Percentiles rank a stretch among this genome's conserved stretches.
phyloP scores from a whole-genome alignment of 1,140 invertebrate genomes.

The Heliconius hewitsoni region DNA sequence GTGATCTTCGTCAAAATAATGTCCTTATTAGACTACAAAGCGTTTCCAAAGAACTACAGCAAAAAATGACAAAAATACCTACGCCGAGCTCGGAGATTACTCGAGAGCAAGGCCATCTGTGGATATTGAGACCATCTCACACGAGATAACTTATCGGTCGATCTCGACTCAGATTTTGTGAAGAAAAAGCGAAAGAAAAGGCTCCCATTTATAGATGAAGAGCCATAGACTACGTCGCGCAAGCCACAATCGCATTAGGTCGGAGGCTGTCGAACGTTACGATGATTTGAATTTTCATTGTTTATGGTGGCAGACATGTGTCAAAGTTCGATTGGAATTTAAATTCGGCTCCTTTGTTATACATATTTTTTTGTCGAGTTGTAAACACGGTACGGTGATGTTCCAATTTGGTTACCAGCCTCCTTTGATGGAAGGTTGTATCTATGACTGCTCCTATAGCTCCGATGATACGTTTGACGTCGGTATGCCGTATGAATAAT shows the following conservation, averaged over 20 bases:
- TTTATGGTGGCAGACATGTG: slow-evolving; percentile 81
- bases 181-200: slow-evolving; percentile 79
- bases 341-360: slow-evolving; percentile 81
- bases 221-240: slow-evolving; percentile 66
- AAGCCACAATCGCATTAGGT: slow-evolving; percentile 77
- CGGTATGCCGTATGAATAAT: slow-evolving; percentile 75
- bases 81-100: slow-evolving; percentile 68
- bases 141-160: slow-evolving; percentile 75
- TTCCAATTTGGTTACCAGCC: slow-evolving; percentile 76
- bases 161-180: slow-evolving; percentile 78
- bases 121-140: slow-evolving; percentile 80
- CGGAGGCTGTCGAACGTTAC: slow-evolving; percentile 66
- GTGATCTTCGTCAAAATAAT: slow-evolving; percentile 78
- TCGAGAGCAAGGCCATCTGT: slow-evolving; percentile 77
- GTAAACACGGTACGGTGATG: slow-evolving; percentile 78
- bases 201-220: slow-evolving; percentile 78
- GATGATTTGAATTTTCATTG: slow-evolving; percentile 81
- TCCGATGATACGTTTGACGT: slow-evolving; percentile 73
- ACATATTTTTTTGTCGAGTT: slow-evolving; percentile 73
- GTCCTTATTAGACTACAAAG: slow-evolving; percentile 79
- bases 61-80: slow-evolving; percentile 77
- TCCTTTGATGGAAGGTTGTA: slow-evolving; percentile 64
- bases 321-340: slow-evolving; percentile 82
- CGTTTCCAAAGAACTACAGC: slow-evolving; percentile 70
- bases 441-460: slow-evolving; percentile 70